Evolutionary conservation across 1,140 invertebrate genomes (phyloP).

Genomic region (Stegodyphus mimosarum): DNA sequence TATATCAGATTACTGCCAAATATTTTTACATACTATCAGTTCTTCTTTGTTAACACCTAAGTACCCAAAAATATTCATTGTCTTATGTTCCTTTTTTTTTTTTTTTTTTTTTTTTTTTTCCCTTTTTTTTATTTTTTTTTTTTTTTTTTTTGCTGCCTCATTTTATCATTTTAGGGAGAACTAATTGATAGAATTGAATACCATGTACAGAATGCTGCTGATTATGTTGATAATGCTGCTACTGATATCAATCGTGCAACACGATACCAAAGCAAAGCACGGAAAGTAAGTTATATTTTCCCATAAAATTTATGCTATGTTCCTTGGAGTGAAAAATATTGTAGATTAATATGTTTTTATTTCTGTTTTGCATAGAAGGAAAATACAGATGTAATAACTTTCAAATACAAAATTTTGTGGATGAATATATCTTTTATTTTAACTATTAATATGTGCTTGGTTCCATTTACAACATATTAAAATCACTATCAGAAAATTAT

Average conservation of each 20-base stretch:
- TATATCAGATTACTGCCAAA: no score
- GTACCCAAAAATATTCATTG: no score
- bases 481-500: background rate
- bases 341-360: background rate
- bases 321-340: background rate
- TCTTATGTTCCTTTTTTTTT: no score
- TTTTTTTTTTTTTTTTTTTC: background rate
- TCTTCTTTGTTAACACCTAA: no score
- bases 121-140: background rate
- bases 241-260: constrained; percentile 99
- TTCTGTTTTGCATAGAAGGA: background rate
- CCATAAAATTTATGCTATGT: constrained; percentile 58
- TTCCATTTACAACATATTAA: background rate
- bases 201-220: constrained; percentile 76
- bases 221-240: constrained; percentile 80
- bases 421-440: background rate
- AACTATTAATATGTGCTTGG: no score
- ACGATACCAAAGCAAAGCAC: constrained; percentile 99
- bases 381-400: background rate
- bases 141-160: constrained; percentile 63
- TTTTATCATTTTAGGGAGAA: constrained; percentile 74
- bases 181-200: constrained; percentile 79
- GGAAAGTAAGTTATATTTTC: constrained; percentile 85
- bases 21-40: no score
- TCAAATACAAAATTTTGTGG: background rate